phyloP scores from a whole-genome alignment of 2,113 vertebrate genomes.

The Zingel zingel region DNA sequence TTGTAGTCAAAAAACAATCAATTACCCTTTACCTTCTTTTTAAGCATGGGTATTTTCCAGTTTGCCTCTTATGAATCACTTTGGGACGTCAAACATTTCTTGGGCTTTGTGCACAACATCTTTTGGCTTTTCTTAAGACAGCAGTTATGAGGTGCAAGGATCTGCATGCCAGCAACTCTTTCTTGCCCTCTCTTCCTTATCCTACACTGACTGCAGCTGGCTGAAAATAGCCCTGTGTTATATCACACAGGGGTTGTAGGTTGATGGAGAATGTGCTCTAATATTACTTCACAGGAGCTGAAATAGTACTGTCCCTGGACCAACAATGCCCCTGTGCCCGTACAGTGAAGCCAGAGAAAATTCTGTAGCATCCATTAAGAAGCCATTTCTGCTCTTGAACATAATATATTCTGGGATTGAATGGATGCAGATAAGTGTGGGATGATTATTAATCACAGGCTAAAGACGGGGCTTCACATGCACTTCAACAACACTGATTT shows the following conservation, averaged over 20 bases:
- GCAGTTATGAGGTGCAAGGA: conserved; percentile 40
- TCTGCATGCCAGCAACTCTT: conserved; percentile 18
- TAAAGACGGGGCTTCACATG: conserved; percentile 2
- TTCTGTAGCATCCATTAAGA: conserved; percentile 42
- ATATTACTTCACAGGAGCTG: conserved; percentile 60
- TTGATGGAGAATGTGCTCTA: conserved; percentile 67
- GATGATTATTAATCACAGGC: conserved; percentile 28
- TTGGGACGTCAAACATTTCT: not conserved
- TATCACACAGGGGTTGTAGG: conserved; percentile 61
- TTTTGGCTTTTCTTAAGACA: conserved; percentile 25
- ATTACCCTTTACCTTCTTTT: conserved; percentile 20
- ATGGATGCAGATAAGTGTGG: not conserved
- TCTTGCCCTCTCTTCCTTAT: conserved; percentile 41
- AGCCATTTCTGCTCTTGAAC: conserved; percentile 26
- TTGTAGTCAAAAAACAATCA: conserved; percentile 5
- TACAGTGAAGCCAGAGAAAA: conserved; percentile 33
- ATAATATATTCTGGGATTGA: conserved; percentile 22
- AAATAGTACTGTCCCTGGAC: conserved; percentile 58
- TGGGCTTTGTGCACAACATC: not conserved
- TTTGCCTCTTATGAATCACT: not conserved
- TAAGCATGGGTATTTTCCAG: not conserved
- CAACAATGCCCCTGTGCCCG: conserved; percentile 58
- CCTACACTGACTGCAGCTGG: conserved; percentile 44
- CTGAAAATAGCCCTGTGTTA: conserved; percentile 74
- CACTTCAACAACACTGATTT: conserved; percentile 24